Percentiles rank a stretch among this genome's conserved stretches.
Evolutionary conservation across 2,113 vertebrate genomes (phyloP).

Genomic region (Chauna torquata): DNA sequence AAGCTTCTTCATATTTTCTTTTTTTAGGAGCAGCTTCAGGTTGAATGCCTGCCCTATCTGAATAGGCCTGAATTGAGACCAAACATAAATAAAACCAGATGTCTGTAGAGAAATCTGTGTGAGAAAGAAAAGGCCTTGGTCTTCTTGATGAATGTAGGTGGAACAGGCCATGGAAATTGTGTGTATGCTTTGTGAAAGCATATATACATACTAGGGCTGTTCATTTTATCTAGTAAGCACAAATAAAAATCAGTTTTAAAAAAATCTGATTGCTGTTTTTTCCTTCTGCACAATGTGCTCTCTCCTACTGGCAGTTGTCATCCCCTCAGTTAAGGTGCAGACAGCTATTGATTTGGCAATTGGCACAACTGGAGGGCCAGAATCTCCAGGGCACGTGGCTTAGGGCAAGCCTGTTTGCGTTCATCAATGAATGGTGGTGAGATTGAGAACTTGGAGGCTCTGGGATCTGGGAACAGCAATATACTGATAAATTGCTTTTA

Average conservation of each 20-base stretch:
- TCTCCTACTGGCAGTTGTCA: neutral
- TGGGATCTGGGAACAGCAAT: neutral
- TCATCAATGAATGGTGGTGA: neutral
- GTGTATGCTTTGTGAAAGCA: neutral
- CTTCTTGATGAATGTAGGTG: neutral
- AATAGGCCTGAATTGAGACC: neutral
- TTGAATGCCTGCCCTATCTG: neutral
- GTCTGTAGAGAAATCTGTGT: neutral
- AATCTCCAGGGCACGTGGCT: fast-evolving
- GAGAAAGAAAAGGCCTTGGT: neutral
- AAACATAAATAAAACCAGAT: neutral
- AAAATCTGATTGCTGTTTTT: neutral
- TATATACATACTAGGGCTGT: neutral
- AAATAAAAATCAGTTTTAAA: neutral
- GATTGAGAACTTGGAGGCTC: neutral
- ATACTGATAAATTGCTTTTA: neutral
- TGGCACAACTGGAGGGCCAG: neutral
- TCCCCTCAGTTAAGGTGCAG: neutral
- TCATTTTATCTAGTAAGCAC: neutral
- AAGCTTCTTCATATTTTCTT: neutral
- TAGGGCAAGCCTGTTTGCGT: neutral
- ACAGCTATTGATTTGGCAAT: neutral
- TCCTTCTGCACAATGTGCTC: neutral
- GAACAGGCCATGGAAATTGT: neutral
- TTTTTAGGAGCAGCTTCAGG: neutral